Conservation (phyloP, 1,140 invertebrate species). For the Drosophila sp. region DNA sequence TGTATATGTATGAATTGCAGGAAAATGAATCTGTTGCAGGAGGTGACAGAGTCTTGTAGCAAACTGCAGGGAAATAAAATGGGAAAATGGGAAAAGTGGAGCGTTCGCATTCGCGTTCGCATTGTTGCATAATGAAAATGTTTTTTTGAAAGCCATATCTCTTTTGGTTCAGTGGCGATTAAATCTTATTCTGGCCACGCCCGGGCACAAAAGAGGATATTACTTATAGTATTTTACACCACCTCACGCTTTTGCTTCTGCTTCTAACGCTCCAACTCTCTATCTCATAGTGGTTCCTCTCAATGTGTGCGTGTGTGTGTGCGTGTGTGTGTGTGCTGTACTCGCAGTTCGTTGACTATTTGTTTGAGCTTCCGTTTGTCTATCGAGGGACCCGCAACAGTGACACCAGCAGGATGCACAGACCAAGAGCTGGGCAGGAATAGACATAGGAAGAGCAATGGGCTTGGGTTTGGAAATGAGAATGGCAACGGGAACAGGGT, state of each 20-base stretch:
- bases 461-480: too few species aligned
- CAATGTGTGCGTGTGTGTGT: too few species aligned
- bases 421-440: slow-evolving; percentile 2
- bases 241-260: neutral
- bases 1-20: slow-evolving; percentile 9
- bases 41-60: neutral
- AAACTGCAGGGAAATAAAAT: neutral
- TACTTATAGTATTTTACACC: slow-evolving; percentile 31
- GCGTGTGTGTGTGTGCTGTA: slow-evolving; percentile 11
- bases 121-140: slow-evolving; percentile 59
- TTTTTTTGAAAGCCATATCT: slow-evolving; percentile 25
- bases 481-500: neutral
- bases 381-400: slow-evolving; percentile 41
- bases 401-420: slow-evolving; percentile 24
- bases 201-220: slow-evolving; percentile 48
- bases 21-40: slow-evolving; percentile 6
- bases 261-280: neutral
- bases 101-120: slow-evolving; percentile 1
- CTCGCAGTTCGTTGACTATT: slow-evolving; percentile 32
- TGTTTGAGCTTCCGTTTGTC: slow-evolving; percentile 50
- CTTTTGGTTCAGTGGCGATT: slow-evolving; percentile 44
- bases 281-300: neutral
- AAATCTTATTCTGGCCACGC: slow-evolving; percentile 45
- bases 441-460: neutral
- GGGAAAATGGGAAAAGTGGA: too few species aligned